Evolutionary conservation across 1,140 invertebrate genomes (phyloP), one percentile per base, ranked within the genome.

Genomic region (Hestina assimilis): DNA sequence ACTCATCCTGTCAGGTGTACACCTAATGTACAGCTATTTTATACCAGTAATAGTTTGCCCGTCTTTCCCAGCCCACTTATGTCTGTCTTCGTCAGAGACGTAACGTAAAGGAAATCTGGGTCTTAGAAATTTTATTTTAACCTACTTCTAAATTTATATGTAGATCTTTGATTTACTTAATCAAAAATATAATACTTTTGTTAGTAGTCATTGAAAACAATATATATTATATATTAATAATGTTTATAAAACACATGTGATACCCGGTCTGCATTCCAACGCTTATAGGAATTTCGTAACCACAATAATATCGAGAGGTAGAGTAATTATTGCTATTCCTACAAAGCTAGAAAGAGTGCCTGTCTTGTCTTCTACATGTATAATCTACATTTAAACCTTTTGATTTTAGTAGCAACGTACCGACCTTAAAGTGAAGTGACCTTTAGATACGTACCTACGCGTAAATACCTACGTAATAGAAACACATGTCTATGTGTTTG

Each of bases 41-140:
- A 57, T 40, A 31, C 33, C 35, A 50, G 45, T 57, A 43, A 60
- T 48, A 54, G 33, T 47, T 42, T 7, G 15, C 43, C 42, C 50
- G 51, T 60, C 35, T 51, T 52, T 52, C 24, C 47, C 40, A 55
- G 29, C 47, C 52, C 42, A 57, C 47, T 65, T 60, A 57, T 47
- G 53, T 59, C 57, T 56, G 50, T 65, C 43, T 57, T 47, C 41
- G 38, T 56, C 47, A 55, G 38, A 51, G 11, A 48, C 52, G 42
- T 57, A 46, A 57, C 48, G 31, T 24, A 42, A 52, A 50, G 48
- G 17, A 65, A 54, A 57, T 48, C 41, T 58, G 38, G 45, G 38
- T 52, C 24, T 35, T 20, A 57, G 45, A 57, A 38, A 55, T 55
- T 55, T 55, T 52, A 42, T 52, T 52, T 42, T 29, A 42, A 52